Conservation (phyloP, 2,888 invertebrate genomes). For the Lycocerus yunnanus region DNA sequence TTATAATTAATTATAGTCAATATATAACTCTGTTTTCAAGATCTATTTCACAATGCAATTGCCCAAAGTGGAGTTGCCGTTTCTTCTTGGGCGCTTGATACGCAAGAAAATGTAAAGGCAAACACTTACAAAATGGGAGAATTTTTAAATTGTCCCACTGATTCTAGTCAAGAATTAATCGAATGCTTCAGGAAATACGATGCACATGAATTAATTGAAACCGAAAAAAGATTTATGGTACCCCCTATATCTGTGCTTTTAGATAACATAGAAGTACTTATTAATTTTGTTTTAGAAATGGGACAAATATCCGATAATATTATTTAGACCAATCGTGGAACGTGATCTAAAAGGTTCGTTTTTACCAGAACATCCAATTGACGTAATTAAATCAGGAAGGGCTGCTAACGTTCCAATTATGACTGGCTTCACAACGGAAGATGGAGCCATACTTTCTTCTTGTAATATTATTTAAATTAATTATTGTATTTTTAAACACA, state of each 20-base stretch:
- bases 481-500: background rate
- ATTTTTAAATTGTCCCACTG: slow-evolving; percentile 65
- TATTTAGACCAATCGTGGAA: slow-evolving; percentile 79
- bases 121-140: background rate
- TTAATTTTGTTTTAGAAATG: slow-evolving; percentile 15
- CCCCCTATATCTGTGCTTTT: too few relatives aligned
- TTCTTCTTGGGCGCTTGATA: background rate
- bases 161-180: slow-evolving; percentile 58
- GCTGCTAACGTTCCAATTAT: slow-evolving; percentile 69
- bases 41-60: slow-evolving; percentile 3
- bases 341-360: slow-evolving; percentile 71
- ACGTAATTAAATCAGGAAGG: slow-evolving; percentile 57
- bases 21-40: background rate
- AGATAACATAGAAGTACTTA: too few relatives aligned
- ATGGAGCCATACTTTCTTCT: slow-evolving; percentile 71
- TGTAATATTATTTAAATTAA: slow-evolving; percentile 56
- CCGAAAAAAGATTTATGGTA: slow-evolving; percentile 72
- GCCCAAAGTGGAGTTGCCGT: background rate
- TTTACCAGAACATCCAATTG: slow-evolving; percentile 66
- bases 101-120: background rate
- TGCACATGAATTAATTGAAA: slow-evolving; percentile 67
- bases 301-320: slow-evolving; percentile 71
- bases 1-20: too few relatives aligned
- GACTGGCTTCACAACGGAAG: slow-evolving; percentile 73
- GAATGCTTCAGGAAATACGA: slow-evolving; percentile 66